Conservation (phyloP, 2,113 vertebrate genomes). For the Pygoscelis adeliae region DNA sequence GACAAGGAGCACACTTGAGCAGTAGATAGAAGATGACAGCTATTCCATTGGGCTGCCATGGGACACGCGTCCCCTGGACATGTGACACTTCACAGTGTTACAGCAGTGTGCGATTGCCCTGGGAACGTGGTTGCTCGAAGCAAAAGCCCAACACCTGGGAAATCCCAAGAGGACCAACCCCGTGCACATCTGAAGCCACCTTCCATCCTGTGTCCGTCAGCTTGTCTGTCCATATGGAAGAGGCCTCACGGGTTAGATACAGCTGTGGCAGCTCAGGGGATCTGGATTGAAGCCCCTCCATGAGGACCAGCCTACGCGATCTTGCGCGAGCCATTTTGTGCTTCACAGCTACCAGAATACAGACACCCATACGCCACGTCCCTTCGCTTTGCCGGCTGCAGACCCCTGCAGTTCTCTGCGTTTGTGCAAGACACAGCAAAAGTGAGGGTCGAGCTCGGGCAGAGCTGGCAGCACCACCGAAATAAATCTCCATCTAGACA, state of each 20-base stretch:
- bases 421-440: background rate
- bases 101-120: background rate
- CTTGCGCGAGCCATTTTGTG: fast-evolving
- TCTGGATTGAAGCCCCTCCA: background rate
- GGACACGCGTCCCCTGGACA: background rate
- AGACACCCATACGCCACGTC: fast-evolving
- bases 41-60: background rate
- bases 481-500: background rate
- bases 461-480: background rate
- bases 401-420: fast-evolving
- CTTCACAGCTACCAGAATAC: background rate
- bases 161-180: background rate
- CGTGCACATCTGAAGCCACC: fast-evolving
- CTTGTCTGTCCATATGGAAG: fast-evolving
- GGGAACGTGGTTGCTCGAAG: fast-evolving
- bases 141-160: background rate
- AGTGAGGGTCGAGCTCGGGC: fast-evolving
- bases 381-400: fast-evolving
- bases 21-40: background rate
- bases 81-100: background rate
- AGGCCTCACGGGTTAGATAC: fast-evolving
- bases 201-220: fast-evolving
- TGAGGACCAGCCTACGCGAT: fast-evolving
- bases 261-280: background rate
- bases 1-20: background rate